These are phyloP conservation scores for Cynaeus angustus DNA, from an alignment of 2,888 invertebrate species.

Conservation along the genomic window DNA sequence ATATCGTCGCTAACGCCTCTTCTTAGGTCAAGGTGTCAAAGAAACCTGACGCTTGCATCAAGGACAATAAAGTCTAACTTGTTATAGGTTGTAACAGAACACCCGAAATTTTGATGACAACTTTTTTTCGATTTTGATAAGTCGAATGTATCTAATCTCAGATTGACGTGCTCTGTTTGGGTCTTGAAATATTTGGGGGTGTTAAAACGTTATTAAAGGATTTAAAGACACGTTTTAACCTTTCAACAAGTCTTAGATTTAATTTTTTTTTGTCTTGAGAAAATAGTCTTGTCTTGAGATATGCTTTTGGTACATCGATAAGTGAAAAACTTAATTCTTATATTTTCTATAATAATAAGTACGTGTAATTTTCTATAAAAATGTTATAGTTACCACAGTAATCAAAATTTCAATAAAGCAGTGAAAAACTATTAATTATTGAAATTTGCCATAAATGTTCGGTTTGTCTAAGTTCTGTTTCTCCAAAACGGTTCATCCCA, in stretches of 20 bases:
- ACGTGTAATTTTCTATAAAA: too few relatives aligned
- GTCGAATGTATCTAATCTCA: constrained; percentile 55
- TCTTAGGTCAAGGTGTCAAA: constrained; percentile 59
- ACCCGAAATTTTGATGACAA: constrained; percentile 63
- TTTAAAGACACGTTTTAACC: constrained; percentile 15
- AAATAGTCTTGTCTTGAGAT: too few relatives aligned
- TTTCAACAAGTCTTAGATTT: constrained; percentile 6
- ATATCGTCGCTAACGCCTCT: constrained; percentile 66
- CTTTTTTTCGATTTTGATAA: constrained; percentile 55
- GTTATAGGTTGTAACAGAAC: constrained; percentile 60
- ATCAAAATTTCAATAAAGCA: too few relatives aligned
- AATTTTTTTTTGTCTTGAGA: background rate
- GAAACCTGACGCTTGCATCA: constrained; percentile 67
- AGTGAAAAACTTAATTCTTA: too few relatives aligned
- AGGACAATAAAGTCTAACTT: constrained; percentile 62
- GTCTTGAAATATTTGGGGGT: constrained; percentile 49
- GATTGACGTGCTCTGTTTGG: constrained; percentile 56
- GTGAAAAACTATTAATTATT: too few relatives aligned
- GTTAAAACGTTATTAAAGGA: constrained; percentile 49
- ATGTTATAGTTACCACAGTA: too few relatives aligned
- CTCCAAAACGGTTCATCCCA: too few relatives aligned
- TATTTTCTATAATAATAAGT: too few relatives aligned
- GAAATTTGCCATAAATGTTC: too few relatives aligned
- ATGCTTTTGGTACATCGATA: too few relatives aligned
- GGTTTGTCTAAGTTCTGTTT: too few relatives aligned